These are phyloP conservation scores for Rhabdomys pumilio DNA, from an alignment of 2,797 vertebrate species.

Conservation along the genomic window DNA sequence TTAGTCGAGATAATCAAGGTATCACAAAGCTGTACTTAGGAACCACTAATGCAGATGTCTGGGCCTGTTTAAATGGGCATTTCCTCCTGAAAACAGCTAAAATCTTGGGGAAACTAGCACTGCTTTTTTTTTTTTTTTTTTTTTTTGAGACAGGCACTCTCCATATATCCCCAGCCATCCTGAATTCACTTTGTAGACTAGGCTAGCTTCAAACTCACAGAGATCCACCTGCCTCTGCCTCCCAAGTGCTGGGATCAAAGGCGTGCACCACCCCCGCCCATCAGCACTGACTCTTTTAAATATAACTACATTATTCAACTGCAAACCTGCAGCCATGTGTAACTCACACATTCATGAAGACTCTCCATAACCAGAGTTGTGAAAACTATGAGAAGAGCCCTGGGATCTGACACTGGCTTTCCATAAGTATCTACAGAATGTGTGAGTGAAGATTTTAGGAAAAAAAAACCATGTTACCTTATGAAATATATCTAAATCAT, in stretches of 20 bases:
- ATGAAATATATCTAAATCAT: not conserved
- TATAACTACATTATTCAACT: not conserved
- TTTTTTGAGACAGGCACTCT: not conserved
- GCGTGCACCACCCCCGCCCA: not conserved
- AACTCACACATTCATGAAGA: not conserved
- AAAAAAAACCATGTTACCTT: not conserved
- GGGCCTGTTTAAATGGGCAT: not conserved
- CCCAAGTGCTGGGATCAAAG: not conserved
- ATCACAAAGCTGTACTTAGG: not conserved
- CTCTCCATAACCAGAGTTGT: not conserved
- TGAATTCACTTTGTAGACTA: not conserved
- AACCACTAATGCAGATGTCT: not conserved
- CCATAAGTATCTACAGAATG: not conserved
- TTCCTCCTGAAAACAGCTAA: not conserved
- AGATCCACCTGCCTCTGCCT: not conserved
- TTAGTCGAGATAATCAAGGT: not conserved
- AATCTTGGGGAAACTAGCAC: not conserved
- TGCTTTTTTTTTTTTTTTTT: not conserved
- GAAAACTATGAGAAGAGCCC: not conserved
- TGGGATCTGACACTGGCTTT: not conserved
- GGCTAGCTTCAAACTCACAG: not conserved
- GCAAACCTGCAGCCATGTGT: not conserved
- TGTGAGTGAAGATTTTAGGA: not conserved
- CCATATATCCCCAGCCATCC: not conserved
- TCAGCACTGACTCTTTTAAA: not conserved